Evolutionary conservation across 92 coral and sea anemone species (phyloP), one percentile per base, ranked within the genome.

Genomic region (Parazoanthus darwini): DNA sequence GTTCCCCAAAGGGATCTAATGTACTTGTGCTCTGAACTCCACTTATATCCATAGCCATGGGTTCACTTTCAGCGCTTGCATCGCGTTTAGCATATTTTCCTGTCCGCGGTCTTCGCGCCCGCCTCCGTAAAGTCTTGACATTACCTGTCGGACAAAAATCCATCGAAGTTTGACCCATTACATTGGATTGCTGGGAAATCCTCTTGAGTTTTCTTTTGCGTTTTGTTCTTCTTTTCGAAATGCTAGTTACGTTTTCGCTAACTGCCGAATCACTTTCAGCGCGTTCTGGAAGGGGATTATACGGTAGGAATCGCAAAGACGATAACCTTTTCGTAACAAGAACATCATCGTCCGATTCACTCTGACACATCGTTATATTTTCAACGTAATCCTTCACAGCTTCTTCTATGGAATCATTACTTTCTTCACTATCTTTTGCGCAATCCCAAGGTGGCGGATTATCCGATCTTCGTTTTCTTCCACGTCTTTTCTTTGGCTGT

Each of bases 321-420:
- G 96, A 93, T 80, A 95, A 78, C 33, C 96, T 96, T 79, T 91
- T 92, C 26, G 96, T 85, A 56, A 90, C 88, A 35, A 91, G 92
- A 74, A 89, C 84, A 18, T 97, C 98, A 25, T 93, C 92, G 67
- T 94, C 99, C 0, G 97, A 92, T 86, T 97, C 99, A 71, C 99
- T 97, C 67, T 95, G 98, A 82, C 91, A 89, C 92, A 93, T 94
- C 13, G 98, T 90, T 29, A 97, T 97, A 46, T 97, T 97, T 82
- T 95, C 99, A 71, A 97, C 96, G 84, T 97, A 97, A 79, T 97
- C 99, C 80, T 94, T 94, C 81, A 97, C 72, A 11, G 98, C 99
- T 83, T 97, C 99, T 70, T 97, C 99, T 6, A 96, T 93, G 6
- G 99, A 95, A 88, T 97, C 99, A 86, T 95, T 95, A 79, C 98